phyloP scores from a whole-genome alignment of 2,888 invertebrate species.

The Copidosoma aretas region DNA sequence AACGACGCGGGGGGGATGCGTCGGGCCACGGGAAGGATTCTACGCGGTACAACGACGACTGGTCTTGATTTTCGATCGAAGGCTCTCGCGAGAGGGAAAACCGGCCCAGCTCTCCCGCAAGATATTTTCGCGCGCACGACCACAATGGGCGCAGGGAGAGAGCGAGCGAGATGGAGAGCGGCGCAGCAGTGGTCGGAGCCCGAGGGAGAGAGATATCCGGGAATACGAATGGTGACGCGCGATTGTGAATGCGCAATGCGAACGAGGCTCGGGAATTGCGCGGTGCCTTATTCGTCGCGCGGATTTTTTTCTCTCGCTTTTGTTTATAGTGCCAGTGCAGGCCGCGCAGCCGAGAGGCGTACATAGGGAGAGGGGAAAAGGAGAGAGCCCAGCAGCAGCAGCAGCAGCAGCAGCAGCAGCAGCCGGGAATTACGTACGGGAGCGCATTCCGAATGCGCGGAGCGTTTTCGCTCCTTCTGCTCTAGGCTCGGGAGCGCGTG shows the following conservation, averaged over 20 bases:
- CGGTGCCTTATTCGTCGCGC: conserved; percentile 49
- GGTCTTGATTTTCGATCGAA: neutral
- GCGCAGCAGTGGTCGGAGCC: neutral
- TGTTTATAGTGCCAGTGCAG: conserved; percentile 38
- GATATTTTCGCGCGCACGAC: conserved; percentile 20
- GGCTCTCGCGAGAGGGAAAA: conserved; percentile 9
- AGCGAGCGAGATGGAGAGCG: conserved; percentile 1
- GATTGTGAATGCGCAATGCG: conserved; percentile 36
- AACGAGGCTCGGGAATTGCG: conserved; percentile 43
- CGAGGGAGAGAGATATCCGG: conserved; percentile 7
- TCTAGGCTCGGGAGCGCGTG: conserved; percentile 3
- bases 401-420: too few relatives aligned
- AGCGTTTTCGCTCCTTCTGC: conserved; percentile 44
- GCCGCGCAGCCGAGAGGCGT: conserved; percentile 31
- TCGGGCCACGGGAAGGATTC: too few relatives aligned
- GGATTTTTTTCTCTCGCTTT: conserved; percentile 44
- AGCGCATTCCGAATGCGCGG: conserved; percentile 56
- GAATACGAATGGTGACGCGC: conserved; percentile 34
- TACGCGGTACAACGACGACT: neutral
- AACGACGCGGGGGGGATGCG: too few relatives aligned
- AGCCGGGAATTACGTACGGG: conserved; percentile 51
- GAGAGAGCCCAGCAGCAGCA: too few relatives aligned
- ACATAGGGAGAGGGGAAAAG: neutral
- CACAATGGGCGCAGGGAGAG: neutral
- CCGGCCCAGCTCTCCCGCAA: conserved; percentile 22